Percentiles rank a stretch among this genome's conserved stretches.
phyloP scores from a whole-genome alignment of 1,140 invertebrate species.

The Cepaea nemoralis region DNA sequence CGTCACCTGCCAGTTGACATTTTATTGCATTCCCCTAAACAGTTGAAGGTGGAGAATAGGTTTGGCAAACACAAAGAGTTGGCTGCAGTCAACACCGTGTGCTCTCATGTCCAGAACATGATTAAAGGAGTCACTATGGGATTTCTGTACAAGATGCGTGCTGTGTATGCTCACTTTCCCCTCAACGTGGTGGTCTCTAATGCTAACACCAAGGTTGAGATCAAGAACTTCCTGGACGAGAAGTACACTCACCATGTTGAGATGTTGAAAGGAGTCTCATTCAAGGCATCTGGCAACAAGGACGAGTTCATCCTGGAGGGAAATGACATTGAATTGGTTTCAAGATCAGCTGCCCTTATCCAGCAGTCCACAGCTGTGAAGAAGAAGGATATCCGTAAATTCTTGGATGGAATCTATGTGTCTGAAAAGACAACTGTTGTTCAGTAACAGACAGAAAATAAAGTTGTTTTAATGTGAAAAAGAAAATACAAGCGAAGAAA shows the following conservation, averaged over 20 bases:
- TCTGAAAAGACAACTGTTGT: too few species aligned
- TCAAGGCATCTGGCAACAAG: slow-evolving; percentile 93
- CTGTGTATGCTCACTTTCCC: slow-evolving; percentile 99
- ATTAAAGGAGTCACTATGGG: slow-evolving; percentile 92
- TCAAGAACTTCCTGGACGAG: slow-evolving; percentile 99
- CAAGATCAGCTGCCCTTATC: slow-evolving; percentile 80
- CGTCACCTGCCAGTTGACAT: slow-evolving; percentile 92
- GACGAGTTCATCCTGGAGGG: slow-evolving; percentile 98
- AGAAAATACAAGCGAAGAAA: too few species aligned
- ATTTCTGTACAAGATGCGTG: slow-evolving; percentile 99
- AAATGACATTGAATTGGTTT: slow-evolving; percentile 97
- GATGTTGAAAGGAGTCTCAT: slow-evolving; percentile 95
- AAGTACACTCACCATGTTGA: slow-evolving; percentile 95
- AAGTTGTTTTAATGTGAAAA: too few species aligned
- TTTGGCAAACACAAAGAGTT: slow-evolving; percentile 98
- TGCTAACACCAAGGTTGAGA: slow-evolving; percentile 73
- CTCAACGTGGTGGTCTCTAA: slow-evolving; percentile 99
- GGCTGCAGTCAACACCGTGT: slow-evolving; percentile 96
- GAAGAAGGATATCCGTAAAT: not conserved
- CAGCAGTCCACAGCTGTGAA: not conserved
- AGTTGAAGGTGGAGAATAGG: slow-evolving; percentile 92
- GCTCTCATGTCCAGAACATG: slow-evolving; percentile 99
- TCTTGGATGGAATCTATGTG: not conserved
- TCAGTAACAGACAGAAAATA: too few species aligned
- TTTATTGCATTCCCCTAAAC: slow-evolving; percentile 72